Base-by-base conservation (phyloP, 2,888 invertebrate species). In the Coelogynopora nodosa region DNA sequence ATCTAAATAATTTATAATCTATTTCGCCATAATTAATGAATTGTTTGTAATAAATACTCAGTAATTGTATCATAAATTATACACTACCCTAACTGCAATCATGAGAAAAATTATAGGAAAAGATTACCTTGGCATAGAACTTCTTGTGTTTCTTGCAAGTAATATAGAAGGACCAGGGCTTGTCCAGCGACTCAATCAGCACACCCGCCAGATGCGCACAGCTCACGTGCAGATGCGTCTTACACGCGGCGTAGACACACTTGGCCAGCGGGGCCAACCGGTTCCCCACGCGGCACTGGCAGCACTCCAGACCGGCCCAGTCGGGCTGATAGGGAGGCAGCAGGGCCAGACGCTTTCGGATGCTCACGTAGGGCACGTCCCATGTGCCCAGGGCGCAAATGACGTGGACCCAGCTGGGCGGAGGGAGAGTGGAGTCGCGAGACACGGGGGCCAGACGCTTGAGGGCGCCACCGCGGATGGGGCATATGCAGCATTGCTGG, bases 401-500 rank as follows among this genome's bases (percentile, higher is more conserved):
- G 1, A 86, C 30, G 31, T 86, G 86, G 2, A 80, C 86, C 86
- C 86, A 86, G 30, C 30, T 28, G 31, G 31, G 26, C 23, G 26
- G 28, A 1, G 82, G 30, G 30, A 29, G 27, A 18, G 5, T 5
- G 27, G 10, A 5, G 18, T 74, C 74, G 74, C 74, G 74, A 74
- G 10, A 13, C 23, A 74, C 74, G 5, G 18, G 74, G 0, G 86
- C 31, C 0, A 82, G 28, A 26, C 80, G 74, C 29, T 86, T 86
- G n/a, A 86, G 31, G 26, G 86, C 86, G n/a, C 86, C 86, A 84
- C 86, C 82, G 18, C 86, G 86, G 31, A 86, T 30, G 0, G 86
- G 80, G 26, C 86, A 86, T n/a, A 86, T 27, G 28, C 84, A 30
- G 31, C 86, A 86, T 26, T 82, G 80, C 86, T 86, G 31, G n/a